Percentiles rank a stretch among this genome's conserved stretches.
These are phyloP conservation scores for Bursaphelenchus mucronatus DNA, from an alignment of 1,140 invertebrate species.

Conservation along the genomic window DNA sequence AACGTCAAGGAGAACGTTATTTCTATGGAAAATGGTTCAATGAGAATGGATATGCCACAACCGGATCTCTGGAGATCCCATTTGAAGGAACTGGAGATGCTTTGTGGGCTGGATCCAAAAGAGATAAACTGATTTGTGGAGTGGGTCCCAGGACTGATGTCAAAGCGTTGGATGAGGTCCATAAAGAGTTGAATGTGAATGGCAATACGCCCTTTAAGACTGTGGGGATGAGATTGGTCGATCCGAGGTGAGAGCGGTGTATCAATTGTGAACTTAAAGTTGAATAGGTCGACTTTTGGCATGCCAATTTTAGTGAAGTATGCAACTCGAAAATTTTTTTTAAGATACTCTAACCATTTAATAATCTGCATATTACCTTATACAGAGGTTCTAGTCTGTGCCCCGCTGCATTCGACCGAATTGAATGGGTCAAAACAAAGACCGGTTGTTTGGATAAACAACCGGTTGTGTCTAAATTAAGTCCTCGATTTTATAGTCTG, in stretches of 20 bases:
- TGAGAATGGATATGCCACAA: slow-evolving; percentile 50
- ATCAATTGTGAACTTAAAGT: not conserved
- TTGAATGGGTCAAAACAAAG: not conserved
- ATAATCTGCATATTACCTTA: too few species aligned
- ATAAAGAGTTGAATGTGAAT: slow-evolving; percentile 40
- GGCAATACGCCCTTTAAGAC: slow-evolving; percentile 43
- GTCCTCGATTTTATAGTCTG: not conserved
- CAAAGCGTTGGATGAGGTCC: slow-evolving; percentile 44
- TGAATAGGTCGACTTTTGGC: not conserved
- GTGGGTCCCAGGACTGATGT: slow-evolving; percentile 58
- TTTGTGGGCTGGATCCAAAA: slow-evolving; percentile 49
- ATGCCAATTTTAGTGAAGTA: slow-evolving; percentile 9
- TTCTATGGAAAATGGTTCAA: slow-evolving; percentile 59
- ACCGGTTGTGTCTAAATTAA: not conserved
- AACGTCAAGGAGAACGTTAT: slow-evolving; percentile 56
- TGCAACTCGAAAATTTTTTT: too few species aligned
- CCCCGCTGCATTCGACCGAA: not conserved
- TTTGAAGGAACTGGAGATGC: slow-evolving; percentile 60
- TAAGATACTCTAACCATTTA: too few species aligned
- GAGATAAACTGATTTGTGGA: slow-evolving; percentile 54
- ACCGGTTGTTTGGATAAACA: not conserved
- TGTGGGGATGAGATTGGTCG: slow-evolving; percentile 51
- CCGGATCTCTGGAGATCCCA: slow-evolving; percentile 48
- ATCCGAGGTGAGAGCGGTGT: slow-evolving; percentile 39
- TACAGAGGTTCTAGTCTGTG: slow-evolving; percentile 9